Evolutionary conservation across 2,113 vertebrate species (phyloP).

Genomic region (Dolichallabes microphthalmus): DNA sequence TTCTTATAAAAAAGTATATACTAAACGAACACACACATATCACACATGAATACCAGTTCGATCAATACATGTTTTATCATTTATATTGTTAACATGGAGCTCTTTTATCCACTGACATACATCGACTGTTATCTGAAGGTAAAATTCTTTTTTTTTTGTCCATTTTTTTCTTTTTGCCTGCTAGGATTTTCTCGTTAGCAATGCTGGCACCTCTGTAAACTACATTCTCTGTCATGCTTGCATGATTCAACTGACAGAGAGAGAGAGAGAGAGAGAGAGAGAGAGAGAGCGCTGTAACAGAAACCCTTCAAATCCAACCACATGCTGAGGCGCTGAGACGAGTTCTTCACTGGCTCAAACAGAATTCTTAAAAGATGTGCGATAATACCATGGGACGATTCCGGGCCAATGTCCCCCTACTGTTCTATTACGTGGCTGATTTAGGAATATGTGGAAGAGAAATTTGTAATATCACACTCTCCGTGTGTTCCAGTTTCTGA

Average conservation of each 20-base stretch:
- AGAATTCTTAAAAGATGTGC: conserved; percentile 38
- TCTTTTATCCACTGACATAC: neutral
- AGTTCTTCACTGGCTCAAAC: conserved; percentile 35
- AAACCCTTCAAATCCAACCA: conserved; percentile 29
- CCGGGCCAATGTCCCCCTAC: neutral
- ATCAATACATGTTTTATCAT: neutral
- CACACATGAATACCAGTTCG: neutral
- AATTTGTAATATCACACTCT: neutral
- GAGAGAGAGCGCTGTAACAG: conserved; percentile 29
- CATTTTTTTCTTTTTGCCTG: neutral
- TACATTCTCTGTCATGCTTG: neutral
- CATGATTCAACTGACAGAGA: conserved; percentile 10
- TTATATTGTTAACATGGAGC: neutral
- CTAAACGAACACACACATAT: neutral
- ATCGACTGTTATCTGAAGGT: neutral
- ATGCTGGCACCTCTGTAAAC: conserved; percentile 6
- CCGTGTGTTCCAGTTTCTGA: neutral
- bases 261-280: neutral
- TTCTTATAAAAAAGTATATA: neutral
- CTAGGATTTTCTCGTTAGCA: conserved; percentile 15
- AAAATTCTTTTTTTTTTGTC: neutral
- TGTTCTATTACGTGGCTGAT: conserved; percentile 25
- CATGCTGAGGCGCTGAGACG: conserved; percentile 24
- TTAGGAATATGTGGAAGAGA: neutral
- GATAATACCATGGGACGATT: conserved; percentile 34